A percentile compares a stretch with the other conserved stretches of the same genome.
Evolutionary conservation across 2,888 invertebrate genomes (phyloP).

Genomic region (Epinotia bilunana): DNA sequence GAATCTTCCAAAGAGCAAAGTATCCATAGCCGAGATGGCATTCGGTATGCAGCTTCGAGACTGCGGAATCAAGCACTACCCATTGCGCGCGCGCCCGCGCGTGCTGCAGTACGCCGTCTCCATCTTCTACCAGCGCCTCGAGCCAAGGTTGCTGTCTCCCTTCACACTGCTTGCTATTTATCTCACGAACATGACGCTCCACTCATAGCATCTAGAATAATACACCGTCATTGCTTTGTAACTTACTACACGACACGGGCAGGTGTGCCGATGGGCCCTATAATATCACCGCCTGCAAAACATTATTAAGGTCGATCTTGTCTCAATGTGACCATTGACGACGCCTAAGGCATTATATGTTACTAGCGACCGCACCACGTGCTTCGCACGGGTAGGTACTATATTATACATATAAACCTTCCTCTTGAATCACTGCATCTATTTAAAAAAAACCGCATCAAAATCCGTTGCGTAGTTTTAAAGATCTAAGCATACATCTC

Average conservation of each 20-base stretch:
- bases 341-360: not conserved
- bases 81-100: slow-evolving; percentile 91
- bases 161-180: not conserved
- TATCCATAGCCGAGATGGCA: slow-evolving; percentile 93
- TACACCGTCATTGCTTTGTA: not conserved
- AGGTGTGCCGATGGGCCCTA: not conserved
- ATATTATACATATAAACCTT: too few species aligned
- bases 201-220: not conserved
- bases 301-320: not conserved
- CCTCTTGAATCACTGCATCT: too few species aligned
- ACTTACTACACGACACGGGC: not conserved
- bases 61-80: slow-evolving; percentile 95
- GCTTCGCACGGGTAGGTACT: too few species aligned
- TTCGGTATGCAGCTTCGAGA: slow-evolving; percentile 96
- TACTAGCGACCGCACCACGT: too few species aligned
- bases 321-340: not conserved
- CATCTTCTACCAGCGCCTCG: slow-evolving; percentile 91
- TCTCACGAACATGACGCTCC: not conserved
- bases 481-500: too few species aligned
- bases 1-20: slow-evolving; percentile 93
- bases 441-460: too few species aligned
- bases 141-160: slow-evolving; percentile 85
- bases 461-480: too few species aligned
- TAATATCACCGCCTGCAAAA: not conserved
- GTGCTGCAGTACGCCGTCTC: slow-evolving; percentile 96